Evolutionary conservation across 2,113 vertebrate genomes (phyloP).

Genomic region (Leucopsar rothschildi): DNA sequence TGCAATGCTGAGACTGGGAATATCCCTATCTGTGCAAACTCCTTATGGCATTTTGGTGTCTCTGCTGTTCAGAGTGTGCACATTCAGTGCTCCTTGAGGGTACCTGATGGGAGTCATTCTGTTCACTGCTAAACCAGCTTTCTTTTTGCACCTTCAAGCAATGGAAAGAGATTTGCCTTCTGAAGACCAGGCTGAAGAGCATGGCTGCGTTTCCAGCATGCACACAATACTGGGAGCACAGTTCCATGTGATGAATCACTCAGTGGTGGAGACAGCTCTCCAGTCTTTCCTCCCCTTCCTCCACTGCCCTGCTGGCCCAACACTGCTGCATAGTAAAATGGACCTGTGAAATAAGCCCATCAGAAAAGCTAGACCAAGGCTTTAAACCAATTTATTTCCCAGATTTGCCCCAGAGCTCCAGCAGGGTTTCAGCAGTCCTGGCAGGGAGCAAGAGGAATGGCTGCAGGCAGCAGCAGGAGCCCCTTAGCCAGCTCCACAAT

Average conservation of each 20-base stretch:
- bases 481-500: not conserved
- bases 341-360: not conserved
- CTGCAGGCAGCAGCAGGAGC: accelerated
- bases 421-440: accelerated
- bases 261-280: not conserved
- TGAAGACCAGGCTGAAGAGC: not conserved
- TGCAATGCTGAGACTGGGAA: not conserved
- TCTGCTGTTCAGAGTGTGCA: not conserved
- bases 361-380: not conserved
- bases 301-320: not conserved
- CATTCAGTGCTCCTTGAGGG: not conserved
- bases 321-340: not conserved
- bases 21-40: not conserved
- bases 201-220: not conserved
- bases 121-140: not conserved
- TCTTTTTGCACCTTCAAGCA: not conserved
- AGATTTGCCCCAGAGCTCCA: not conserved
- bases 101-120: not conserved
- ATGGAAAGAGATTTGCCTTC: not conserved
- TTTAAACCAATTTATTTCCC: not conserved
- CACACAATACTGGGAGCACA: not conserved
- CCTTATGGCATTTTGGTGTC: not conserved
- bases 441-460: not conserved
- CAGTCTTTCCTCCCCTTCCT: not conserved
- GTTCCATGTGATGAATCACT: not conserved